These are phyloP conservation scores for Calameuta idolon DNA, from an alignment of 2,888 invertebrate genomes.

Conservation along the genomic window DNA sequence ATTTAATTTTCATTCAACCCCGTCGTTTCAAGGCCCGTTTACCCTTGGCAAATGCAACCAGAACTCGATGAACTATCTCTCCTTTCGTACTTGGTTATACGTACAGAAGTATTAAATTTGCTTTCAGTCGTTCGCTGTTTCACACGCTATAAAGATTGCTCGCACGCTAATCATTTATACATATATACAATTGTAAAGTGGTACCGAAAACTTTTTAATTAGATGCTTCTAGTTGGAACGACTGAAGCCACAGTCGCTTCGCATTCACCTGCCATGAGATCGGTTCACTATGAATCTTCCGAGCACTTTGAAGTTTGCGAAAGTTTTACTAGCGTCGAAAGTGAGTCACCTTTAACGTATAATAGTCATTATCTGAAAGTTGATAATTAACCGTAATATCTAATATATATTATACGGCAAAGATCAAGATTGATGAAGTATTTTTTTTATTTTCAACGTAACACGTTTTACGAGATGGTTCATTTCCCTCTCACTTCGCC, in stretches of 20 bases:
- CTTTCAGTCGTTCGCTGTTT: background rate
- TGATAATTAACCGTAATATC: background rate
- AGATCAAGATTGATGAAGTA: background rate
- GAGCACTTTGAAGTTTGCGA: background rate
- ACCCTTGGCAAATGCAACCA: background rate
- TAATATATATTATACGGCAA: background rate
- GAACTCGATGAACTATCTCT: background rate
- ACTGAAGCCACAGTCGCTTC: background rate
- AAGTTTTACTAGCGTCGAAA: background rate
- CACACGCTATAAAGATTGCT: background rate
- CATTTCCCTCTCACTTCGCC: background rate
- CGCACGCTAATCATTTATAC: background rate
- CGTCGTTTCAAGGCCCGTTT: background rate
- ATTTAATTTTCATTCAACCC: background rate
- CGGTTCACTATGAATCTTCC: background rate
- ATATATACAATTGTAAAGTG: background rate
- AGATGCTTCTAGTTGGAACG: background rate
- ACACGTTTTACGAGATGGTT: slow-evolving; percentile 19
- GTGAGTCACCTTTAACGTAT: background rate
- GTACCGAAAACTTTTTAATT: background rate
- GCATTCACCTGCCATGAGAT: background rate
- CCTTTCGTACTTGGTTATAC: background rate
- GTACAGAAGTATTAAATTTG: background rate
- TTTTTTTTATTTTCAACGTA: slow-evolving; percentile 24
- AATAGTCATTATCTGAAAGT: background rate